Evolutionary conservation across 1,140 invertebrate species (phyloP).

Genomic region (Arctopsyche grandis): DNA sequence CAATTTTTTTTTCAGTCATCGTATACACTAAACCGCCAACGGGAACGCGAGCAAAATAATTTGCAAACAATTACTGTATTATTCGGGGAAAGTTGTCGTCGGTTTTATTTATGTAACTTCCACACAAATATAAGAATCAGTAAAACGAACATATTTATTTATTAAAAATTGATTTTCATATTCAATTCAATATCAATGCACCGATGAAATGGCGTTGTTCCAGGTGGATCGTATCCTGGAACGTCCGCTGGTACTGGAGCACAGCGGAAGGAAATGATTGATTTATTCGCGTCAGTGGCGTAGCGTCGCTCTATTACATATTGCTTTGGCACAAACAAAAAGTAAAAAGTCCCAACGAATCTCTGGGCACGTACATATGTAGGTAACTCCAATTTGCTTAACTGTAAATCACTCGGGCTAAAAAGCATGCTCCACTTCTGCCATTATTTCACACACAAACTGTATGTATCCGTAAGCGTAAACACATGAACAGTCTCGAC

Average conservation of each 20-base stretch:
- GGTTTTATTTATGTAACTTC: not conserved
- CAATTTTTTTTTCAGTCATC: not conserved
- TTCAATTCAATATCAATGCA: too few relatives aligned
- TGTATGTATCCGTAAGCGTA: too few relatives aligned
- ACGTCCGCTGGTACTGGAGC: too few relatives aligned
- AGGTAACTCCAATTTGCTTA: conserved; percentile 22
- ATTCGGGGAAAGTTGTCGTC: not conserved
- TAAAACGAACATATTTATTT: too few relatives aligned
- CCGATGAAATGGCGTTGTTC: too few relatives aligned
- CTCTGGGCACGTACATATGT: conserved; percentile 6
- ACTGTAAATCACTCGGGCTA: conserved; percentile 14
- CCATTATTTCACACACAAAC: not conserved
- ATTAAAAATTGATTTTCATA: too few relatives aligned
- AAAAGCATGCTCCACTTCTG: not conserved
- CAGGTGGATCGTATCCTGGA: too few relatives aligned
- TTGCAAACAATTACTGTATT: not conserved
- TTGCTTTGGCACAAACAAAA: not conserved
- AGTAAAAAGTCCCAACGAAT: conserved; percentile 23
- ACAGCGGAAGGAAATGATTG: conserved; percentile 19
- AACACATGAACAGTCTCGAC: too few relatives aligned
- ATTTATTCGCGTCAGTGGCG: conserved; percentile 20
- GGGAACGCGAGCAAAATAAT: not conserved
- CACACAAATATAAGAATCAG: not conserved
- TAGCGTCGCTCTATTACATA: conserved; percentile 25
- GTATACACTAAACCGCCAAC: not conserved